phyloP scores from a whole-genome alignment of 1,140 invertebrate species.

The Stegodyphus mimosarum region DNA sequence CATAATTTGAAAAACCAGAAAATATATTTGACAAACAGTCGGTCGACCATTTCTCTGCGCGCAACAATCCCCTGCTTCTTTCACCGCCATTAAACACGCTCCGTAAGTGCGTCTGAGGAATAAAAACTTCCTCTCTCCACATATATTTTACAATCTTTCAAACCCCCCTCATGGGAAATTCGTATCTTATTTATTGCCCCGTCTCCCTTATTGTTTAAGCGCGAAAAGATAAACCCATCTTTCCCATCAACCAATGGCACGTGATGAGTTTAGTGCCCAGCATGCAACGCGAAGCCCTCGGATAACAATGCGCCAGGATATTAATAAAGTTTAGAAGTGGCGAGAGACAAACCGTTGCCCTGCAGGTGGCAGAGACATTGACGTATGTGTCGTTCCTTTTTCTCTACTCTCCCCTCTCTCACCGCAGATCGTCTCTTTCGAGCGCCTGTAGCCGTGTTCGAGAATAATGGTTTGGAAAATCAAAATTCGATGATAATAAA shows the following conservation, averaged over 20 bases:
- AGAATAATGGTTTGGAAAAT: constrained; percentile 53
- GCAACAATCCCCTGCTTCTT: background rate
- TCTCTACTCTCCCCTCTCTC: background rate
- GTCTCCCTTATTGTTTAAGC: constrained; percentile 45
- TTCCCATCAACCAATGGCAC: constrained; percentile 1
- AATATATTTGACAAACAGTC: too few species aligned
- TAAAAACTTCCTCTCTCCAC: background rate
- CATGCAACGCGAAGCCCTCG: background rate
- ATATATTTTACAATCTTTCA: constrained; percentile 49
- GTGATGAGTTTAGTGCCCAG: constrained; percentile 6
- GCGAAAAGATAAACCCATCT: constrained; percentile 48
- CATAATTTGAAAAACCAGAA: too few species aligned
- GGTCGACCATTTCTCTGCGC: too few species aligned
- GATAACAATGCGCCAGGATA: background rate
- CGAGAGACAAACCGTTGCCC: constrained; percentile 45
- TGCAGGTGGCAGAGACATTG: constrained; percentile 47
- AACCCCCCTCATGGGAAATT: constrained; percentile 36
- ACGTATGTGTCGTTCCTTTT: constrained; percentile 10
- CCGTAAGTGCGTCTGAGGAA: constrained; percentile 3
- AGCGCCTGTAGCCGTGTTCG: background rate
- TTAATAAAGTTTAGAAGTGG: constrained; percentile 60
- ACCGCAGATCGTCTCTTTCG: background rate
- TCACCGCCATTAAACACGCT: constrained; percentile 41
- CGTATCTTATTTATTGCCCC: constrained; percentile 36
- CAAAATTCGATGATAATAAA: constrained; percentile 45